A percentile compares a stretch with the other conserved stretches of the same genome.
phyloP scores from a whole-genome alignment of 1,140 invertebrate genomes.

The Rhagoletis pomonella region DNA sequence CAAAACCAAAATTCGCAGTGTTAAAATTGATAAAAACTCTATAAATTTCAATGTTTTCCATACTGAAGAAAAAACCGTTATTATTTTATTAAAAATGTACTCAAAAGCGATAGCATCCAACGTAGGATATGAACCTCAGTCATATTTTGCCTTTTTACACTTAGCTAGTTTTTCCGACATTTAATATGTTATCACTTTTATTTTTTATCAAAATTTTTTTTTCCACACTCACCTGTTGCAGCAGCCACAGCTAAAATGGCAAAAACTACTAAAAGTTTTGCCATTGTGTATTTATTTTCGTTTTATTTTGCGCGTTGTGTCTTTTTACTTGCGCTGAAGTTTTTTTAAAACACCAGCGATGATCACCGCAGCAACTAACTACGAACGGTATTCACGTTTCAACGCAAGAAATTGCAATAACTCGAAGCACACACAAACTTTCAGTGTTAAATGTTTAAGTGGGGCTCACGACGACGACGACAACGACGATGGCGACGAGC shows the following conservation, averaged over 20 bases:
- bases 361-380: slow-evolving; percentile 50
- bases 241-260: slow-evolving; percentile 71
- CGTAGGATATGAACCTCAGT: too few relatives aligned
- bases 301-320: background rate
- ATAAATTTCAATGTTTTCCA: too few relatives aligned
- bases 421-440: slow-evolving; percentile 50
- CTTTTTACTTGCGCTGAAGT: slow-evolving; percentile 28
- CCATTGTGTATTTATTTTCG: slow-evolving; percentile 60
- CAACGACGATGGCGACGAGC: too few relatives aligned
- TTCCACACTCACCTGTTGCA: slow-evolving; percentile 67
- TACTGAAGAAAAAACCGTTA: too few relatives aligned
- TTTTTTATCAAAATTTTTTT: slow-evolving; percentile 49
- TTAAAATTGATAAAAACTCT: too few relatives aligned
- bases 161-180: too few relatives aligned
- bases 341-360: background rate
- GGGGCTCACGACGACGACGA: slow-evolving; percentile 11
- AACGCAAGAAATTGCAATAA: slow-evolving; percentile 52
- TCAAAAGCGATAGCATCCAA: too few relatives aligned
- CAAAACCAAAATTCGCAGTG: too few relatives aligned
- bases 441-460: slow-evolving; percentile 46
- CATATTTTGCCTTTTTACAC: too few relatives aligned
- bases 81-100: too few relatives aligned
- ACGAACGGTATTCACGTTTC: slow-evolving; percentile 50
- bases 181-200: too few relatives aligned
- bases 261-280: slow-evolving; percentile 73